These are phyloP conservation scores for Protonemura montana DNA, from an alignment of 2,888 invertebrate genomes.

Conservation along the genomic window DNA sequence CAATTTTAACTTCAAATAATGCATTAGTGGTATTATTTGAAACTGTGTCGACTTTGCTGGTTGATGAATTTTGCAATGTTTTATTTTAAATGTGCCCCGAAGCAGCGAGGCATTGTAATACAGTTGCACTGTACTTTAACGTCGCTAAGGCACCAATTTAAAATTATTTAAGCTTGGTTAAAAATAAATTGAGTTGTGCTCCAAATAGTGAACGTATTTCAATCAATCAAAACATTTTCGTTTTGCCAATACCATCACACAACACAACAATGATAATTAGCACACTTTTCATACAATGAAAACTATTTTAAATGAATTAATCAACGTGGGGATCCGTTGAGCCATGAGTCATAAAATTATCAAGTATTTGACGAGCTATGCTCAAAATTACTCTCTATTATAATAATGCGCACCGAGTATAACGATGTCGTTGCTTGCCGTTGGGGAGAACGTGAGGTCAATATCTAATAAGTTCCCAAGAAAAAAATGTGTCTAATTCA, in stretches of 20 bases:
- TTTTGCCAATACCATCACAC: neutral
- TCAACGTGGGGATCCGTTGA: neutral
- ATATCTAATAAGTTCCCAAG: neutral
- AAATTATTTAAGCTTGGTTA: constrained; percentile 3
- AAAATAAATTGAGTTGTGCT: constrained; percentile 12
- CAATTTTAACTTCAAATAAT: too few relatives aligned
- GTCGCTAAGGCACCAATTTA: neutral
- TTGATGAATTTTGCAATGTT: neutral
- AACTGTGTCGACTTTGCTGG: too few relatives aligned
- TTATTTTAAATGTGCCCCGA: neutral
- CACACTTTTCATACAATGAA: neutral
- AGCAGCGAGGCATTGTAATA: neutral
- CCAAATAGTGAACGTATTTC: neutral
- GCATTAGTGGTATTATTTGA: too few relatives aligned
- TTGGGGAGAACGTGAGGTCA: neutral
- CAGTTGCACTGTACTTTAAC: neutral
- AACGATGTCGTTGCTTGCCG: neutral
- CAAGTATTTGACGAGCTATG: neutral
- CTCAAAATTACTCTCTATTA: neutral
- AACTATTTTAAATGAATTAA: neutral
- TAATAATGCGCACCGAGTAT: neutral
- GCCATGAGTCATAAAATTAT: neutral
- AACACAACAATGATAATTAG: neutral
- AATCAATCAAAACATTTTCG: neutral
- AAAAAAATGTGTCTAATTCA: neutral